phyloP scores from a whole-genome alignment of 1,140 invertebrate genomes.

The Berghia stephanieae region DNA sequence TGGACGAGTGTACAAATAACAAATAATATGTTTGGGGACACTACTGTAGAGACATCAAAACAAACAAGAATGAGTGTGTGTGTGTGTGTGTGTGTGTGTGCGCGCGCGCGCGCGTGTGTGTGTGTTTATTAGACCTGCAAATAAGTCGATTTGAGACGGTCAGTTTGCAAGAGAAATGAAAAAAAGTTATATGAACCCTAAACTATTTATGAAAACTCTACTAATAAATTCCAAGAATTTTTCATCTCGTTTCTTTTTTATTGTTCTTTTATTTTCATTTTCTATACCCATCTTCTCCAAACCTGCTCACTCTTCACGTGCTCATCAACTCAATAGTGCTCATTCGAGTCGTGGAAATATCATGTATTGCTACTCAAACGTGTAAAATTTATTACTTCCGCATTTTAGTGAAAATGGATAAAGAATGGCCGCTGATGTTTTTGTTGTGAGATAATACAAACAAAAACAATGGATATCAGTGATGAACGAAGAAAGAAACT shows the following conservation, averaged over 20 bases:
- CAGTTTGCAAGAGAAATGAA: too few species aligned
- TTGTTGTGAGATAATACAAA: constrained; percentile 3
- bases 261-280: not conserved
- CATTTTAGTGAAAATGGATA: not conserved
- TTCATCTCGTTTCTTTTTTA: not conserved
- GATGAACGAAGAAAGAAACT: constrained; percentile 40
- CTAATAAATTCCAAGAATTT: too few species aligned
- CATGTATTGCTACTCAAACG: not conserved
- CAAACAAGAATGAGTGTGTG: constrained; percentile 8
- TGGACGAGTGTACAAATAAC: not conserved
- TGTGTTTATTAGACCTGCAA: not conserved
- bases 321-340: not conserved
- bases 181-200: too few species aligned
- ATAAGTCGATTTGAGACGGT: not conserved
- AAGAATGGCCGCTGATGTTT: constrained; percentile 39
- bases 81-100: constrained; percentile 17
- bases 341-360: not conserved
- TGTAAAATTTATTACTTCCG: not conserved
- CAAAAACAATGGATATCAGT: constrained; percentile 9
- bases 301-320: not conserved
- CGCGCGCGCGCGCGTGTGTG: constrained; percentile 7
- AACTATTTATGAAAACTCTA: too few species aligned
- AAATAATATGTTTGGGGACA: not conserved
- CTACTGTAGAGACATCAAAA: not conserved
- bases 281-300: not conserved